These are phyloP conservation scores for Amphiduros pacificus DNA, from an alignment of 2,888 invertebrate genomes.

Conservation along the genomic window DNA sequence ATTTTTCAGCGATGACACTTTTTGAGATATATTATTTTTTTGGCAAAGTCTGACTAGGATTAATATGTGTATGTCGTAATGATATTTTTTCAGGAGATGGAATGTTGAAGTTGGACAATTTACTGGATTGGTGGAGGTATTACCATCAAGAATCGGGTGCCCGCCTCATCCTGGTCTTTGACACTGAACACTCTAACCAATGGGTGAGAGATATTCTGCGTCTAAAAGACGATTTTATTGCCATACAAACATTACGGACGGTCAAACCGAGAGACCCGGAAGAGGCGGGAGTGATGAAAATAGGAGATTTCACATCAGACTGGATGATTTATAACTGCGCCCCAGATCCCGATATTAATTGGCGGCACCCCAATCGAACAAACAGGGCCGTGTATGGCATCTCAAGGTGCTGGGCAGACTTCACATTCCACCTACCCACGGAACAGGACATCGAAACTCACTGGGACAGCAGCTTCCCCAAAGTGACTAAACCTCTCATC, in stretches of 20 bases:
- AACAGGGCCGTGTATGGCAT: constrained; percentile 46
- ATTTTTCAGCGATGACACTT: too few relatives aligned
- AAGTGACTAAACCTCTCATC: constrained; percentile 44
- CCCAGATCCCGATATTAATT: constrained; percentile 34
- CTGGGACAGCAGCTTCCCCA: constrained; percentile 53
- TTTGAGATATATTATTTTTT: too few relatives aligned
- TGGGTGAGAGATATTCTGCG: constrained; percentile 46
- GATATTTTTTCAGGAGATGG: constrained; percentile 39
- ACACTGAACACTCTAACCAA: constrained; percentile 46
- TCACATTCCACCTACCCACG: constrained; percentile 53
- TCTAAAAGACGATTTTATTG: constrained; percentile 39
- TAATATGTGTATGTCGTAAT: too few relatives aligned
- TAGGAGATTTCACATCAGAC: constrained; percentile 53
- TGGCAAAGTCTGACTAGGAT: too few relatives aligned
- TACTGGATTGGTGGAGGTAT: constrained; percentile 53
- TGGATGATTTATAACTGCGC: constrained; percentile 50
- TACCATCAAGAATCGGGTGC: constrained; percentile 45
- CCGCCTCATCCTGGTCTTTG: constrained; percentile 53
- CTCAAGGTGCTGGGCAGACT: constrained; percentile 52
- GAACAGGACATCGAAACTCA: constrained; percentile 49
- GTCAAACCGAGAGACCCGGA: constrained; percentile 33
- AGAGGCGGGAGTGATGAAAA: constrained; percentile 13
- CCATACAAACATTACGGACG: constrained; percentile 51
- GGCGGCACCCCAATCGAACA: constrained; percentile 37
- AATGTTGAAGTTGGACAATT: constrained; percentile 40